Conservation (phyloP, 2,113 vertebrate species). For the Scomber colias region DNA sequence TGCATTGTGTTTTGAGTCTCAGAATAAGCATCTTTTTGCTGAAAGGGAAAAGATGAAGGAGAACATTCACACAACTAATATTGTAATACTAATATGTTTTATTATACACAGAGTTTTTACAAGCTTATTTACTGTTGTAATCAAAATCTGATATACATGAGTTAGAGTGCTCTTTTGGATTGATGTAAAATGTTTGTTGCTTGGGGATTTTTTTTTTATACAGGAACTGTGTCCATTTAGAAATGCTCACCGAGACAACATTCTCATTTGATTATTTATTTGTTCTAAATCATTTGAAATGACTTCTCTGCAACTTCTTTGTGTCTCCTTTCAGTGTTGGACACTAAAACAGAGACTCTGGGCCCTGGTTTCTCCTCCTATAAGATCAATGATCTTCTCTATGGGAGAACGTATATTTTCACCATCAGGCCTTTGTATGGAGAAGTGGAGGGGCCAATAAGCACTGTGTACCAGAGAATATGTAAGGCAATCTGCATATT, state of each 20-base stretch:
- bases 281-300: background rate
- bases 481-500: conserved; percentile 71
- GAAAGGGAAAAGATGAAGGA: conserved; percentile 1
- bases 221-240: background rate
- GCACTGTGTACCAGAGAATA: conserved; percentile 81
- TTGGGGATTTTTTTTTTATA: too few relatives aligned
- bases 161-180: background rate
- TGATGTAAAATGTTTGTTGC: too few relatives aligned
- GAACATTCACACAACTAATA: background rate
- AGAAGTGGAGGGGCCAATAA: conserved; percentile 83
- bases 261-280: background rate
- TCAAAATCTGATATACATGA: background rate
- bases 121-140: background rate
- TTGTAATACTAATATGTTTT: background rate
- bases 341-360: conserved; percentile 82
- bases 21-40: conserved; percentile 13
- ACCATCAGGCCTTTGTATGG: conserved; percentile 88
- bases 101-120: background rate
- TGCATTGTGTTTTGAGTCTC: conserved; percentile 21
- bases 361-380: conserved; percentile 77
- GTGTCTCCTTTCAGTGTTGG: conserved; percentile 81
- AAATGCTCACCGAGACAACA: background rate
- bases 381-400: conserved; percentile 81
- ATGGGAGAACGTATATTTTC: conserved; percentile 86
- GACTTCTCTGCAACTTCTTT: background rate